phyloP scores from a whole-genome alignment of 2,888 invertebrate species.

The Ectobius pallidus region DNA sequence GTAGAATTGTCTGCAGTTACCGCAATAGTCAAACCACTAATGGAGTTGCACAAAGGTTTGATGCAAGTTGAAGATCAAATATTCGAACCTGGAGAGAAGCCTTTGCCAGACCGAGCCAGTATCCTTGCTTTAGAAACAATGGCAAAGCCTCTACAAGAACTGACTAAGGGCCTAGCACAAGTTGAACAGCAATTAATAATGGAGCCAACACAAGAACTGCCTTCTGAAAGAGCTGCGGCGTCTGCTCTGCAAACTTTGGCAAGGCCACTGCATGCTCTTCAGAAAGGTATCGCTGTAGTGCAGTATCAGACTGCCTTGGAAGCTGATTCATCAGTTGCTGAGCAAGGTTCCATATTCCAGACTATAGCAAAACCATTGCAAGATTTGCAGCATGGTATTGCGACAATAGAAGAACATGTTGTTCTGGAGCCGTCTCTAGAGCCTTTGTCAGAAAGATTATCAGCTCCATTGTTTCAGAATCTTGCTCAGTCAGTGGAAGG shows the following conservation, averaged over 20 bases:
- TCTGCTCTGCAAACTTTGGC: background rate
- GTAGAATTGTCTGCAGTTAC: background rate
- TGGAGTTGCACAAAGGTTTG: constrained; percentile 28
- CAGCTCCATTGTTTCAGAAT: constrained; percentile 35
- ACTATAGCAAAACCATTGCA: constrained; percentile 50
- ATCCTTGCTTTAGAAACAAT: background rate
- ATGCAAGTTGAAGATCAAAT: constrained; percentile 18
- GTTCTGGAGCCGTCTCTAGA: constrained; percentile 29
- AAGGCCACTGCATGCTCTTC: constrained; percentile 7
- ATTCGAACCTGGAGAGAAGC: constrained; percentile 24
- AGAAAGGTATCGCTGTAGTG: constrained; percentile 11
- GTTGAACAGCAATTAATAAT: constrained; percentile 34
- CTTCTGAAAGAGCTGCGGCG: background rate
- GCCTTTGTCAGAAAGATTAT: background rate
- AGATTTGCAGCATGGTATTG: constrained; percentile 48
- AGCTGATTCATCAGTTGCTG: constrained; percentile 30
- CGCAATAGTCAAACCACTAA: constrained; percentile 28
- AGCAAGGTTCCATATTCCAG: constrained; percentile 47
- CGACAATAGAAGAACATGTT: constrained; percentile 35
- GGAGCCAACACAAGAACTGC: constrained; percentile 21
- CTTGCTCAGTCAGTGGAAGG: constrained; percentile 41
- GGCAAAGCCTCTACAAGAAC: constrained; percentile 23
- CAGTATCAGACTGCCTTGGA: constrained; percentile 35
- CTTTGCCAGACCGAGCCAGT: constrained; percentile 21
- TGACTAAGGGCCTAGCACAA: background rate